Base-by-base conservation (phyloP, 2,113 vertebrate species). In the Clarias magur region DNA sequence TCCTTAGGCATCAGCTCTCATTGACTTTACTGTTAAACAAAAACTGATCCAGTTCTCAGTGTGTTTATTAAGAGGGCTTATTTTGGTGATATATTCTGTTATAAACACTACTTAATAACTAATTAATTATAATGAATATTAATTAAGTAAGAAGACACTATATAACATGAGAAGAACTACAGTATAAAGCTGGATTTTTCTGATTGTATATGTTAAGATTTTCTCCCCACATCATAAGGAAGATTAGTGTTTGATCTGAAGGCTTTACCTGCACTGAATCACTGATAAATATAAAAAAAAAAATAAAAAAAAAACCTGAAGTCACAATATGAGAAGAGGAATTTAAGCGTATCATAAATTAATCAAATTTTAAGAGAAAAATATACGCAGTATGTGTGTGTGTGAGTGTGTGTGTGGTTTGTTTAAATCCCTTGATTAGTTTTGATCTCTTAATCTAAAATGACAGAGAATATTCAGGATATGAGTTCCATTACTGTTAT, bases 391-490 rank as follows among this genome's bases (percentile, higher is more conserved):
- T 17, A 3, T 70, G 8, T 73, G 19, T n/a, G 23, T 54, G 23
- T 53, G 25, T 54, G 75, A 54, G n/a, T 19, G 54, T 57, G 76
- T 79, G 25, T 56, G 11, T 56, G 53, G 53, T 76, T 62, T 86
- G 10, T 53, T 86, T 57, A 88, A 86, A 86, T 86, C 85, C 65
- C 62, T 88, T 83, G 89, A 88, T 89, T 88, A 88, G 83, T 83
- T 86, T 59, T 60, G 59, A 88, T 84, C 67, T 88, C 56, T 76
- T 88, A 85, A 88, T 89, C 86, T 63, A 83, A 30, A 59, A n/a
- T 68, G 53, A 84, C 27, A 62, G 57, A 67, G 48, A 82, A 84
- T 84, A 70, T 65, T 56, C n/a, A 88, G 38, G 82, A 72, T 84
- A 70, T 80, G 75, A 34, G 65, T 73, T 80, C n/a, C 38, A 79